phyloP scores from a whole-genome alignment of 2,113 vertebrate genomes.

The zebrafish (Danio rerio) region GRCz12tu NC_133176.1:62052001-62052500 shows the following conservation, averaged over 20 bases:
- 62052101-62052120: slow-evolving; percentile 37
- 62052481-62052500: background rate
- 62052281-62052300: background rate
- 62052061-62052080: slow-evolving; percentile 25
- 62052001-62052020: background rate
- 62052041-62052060: background rate
- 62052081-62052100: slow-evolving; percentile 25
- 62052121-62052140: slow-evolving; percentile 28
- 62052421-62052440: background rate
- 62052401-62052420: background rate
- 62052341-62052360: background rate
- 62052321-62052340: slow-evolving; percentile 4
- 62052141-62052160: background rate
- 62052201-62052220: background rate
- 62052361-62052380: slow-evolving; percentile 13
- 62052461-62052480: slow-evolving; percentile 7
- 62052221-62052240: background rate
- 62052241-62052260: background rate
- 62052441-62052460: background rate
- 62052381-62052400: background rate
- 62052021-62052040: background rate
- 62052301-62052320: slow-evolving; percentile 1
- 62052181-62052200: background rate
- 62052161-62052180: background rate
- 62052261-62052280: background rate